Evolutionary conservation across 2,797 vertebrate species (phyloP).

Genomic region (Xenops minutus): DNA sequence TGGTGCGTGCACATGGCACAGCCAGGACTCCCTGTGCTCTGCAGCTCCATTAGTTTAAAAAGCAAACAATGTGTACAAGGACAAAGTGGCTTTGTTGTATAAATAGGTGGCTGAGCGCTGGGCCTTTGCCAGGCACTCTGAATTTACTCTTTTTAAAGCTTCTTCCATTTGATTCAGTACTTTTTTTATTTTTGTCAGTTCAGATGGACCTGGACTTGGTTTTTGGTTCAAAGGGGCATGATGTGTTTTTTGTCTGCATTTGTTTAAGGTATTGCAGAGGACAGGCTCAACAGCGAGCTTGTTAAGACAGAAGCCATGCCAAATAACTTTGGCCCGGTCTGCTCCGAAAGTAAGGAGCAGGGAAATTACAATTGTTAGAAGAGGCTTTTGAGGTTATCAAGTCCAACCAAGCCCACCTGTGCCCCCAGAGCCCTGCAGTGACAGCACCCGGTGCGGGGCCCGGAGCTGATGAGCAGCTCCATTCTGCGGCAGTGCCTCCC

Average conservation of each 20-base stretch:
- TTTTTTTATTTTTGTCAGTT: constrained; percentile 8
- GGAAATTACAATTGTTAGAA: neutral
- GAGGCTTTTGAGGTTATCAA: neutral
- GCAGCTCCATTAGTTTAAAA: neutral
- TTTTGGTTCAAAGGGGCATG: neutral
- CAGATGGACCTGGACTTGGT: neutral
- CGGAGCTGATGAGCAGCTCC: neutral
- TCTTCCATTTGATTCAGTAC: neutral
- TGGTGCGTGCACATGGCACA: neutral
- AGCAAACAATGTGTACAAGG: constrained; percentile 28
- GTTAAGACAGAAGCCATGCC: neutral
- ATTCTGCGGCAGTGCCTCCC: neutral
- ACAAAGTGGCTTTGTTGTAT: constrained; percentile 4
- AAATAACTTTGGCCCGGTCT: neutral
- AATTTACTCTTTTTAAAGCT: neutral
- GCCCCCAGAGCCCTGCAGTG: neutral
- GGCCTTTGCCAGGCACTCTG: neutral
- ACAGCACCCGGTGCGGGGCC: neutral
- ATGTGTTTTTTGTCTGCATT: neutral
- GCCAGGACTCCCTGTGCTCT: neutral
- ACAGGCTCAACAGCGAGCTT: constrained; percentile 45
- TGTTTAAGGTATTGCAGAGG: neutral
- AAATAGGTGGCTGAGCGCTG: neutral
- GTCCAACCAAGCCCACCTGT: neutral
- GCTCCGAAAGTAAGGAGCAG: neutral